Evolutionary conservation across 2,888 invertebrate species (phyloP), one percentile per base, ranked within the genome.

Genomic region (Aphrophora alni): DNA sequence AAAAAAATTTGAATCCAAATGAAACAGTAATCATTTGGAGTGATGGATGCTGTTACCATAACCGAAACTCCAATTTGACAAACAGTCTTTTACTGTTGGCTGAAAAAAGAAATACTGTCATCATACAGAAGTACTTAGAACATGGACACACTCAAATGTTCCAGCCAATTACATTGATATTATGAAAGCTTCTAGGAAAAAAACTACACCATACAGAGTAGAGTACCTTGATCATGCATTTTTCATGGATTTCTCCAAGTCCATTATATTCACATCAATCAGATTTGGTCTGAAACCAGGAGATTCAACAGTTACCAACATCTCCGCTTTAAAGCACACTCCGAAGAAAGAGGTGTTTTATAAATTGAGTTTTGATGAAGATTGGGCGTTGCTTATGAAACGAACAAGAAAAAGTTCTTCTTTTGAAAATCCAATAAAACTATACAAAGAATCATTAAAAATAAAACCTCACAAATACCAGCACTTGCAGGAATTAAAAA

Each of bases 341-440:
- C 75, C 75, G 10, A 38, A 44, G 8, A 75, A 38, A 75, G 38
- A 7, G 28, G 75, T 75, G 28, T 75, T 21, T 24, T 75, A 75
- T 38, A 75, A 75, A 75, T 75, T 75, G 38, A 75, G 75, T 75
- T 75, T 75, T 17, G 75, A 75, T 75, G 75, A 75, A 75, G 38
- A 75, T 21, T 75, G 38, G 44, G 1, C 75, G 38, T 38, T 44
- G 75, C 75, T 75, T 28, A 7, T 26, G 44, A 38, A 75, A 38
- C 33, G 75, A 38, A 75, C 4, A 28, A 38, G 44, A 75, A 75
- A 75, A 73, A 75, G 17, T 75, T 21, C 1, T 75, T 38, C 17
- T 7, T 75, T 75, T 75, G 75, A 75, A 75, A 75, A 38, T 44
- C 38, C 75, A 38, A 7, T 21, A 75, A 28, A 75, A 75, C 26